Percentiles rank a stretch among this genome's conserved stretches.
These are phyloP conservation scores for Lasiurus cinereus DNA, from an alignment of 2,113 vertebrate genomes.

Conservation along the genomic window DNA sequence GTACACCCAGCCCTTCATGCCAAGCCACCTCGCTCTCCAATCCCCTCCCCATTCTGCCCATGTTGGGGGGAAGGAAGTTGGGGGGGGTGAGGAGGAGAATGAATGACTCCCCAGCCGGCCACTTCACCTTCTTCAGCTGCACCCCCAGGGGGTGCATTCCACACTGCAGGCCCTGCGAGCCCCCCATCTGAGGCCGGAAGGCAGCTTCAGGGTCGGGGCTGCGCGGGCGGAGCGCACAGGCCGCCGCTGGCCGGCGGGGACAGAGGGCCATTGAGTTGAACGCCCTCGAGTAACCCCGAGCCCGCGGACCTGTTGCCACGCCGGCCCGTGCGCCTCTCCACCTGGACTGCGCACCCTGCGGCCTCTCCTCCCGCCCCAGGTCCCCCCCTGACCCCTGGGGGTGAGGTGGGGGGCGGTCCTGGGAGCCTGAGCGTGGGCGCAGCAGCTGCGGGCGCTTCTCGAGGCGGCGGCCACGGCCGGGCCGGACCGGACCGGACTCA, in stretches of 20 bases:
- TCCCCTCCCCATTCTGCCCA: not conserved
- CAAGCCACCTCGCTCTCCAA: not conserved
- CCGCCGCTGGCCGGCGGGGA: not conserved
- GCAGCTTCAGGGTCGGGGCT: not conserved
- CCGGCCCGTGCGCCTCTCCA: not conserved
- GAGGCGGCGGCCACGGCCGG: no score
- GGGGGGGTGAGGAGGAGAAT: not conserved
- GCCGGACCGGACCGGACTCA: no score
- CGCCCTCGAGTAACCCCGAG: slow-evolving; percentile 70
- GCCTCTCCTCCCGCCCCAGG: not conserved
- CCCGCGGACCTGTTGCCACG: slow-evolving; percentile 49
- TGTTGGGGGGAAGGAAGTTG: no score
- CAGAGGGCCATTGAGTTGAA: slow-evolving; percentile 54
- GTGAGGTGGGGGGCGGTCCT: not conserved
- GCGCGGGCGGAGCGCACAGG: not conserved
- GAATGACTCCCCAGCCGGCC: not conserved
- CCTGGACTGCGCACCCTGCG: not conserved
- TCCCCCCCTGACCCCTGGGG: not conserved
- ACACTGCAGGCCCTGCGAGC: no score
- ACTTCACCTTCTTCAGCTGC: not conserved
- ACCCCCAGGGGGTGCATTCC: no score
- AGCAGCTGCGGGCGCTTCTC: no score
- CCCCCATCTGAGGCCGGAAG: not conserved
- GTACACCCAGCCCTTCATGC: not conserved
- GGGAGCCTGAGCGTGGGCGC: slow-evolving; percentile 4